Evolutionary conservation across 2,888 invertebrate species (phyloP), one percentile per base, ranked within the genome.

Genomic region (Chalcis sispes): DNA sequence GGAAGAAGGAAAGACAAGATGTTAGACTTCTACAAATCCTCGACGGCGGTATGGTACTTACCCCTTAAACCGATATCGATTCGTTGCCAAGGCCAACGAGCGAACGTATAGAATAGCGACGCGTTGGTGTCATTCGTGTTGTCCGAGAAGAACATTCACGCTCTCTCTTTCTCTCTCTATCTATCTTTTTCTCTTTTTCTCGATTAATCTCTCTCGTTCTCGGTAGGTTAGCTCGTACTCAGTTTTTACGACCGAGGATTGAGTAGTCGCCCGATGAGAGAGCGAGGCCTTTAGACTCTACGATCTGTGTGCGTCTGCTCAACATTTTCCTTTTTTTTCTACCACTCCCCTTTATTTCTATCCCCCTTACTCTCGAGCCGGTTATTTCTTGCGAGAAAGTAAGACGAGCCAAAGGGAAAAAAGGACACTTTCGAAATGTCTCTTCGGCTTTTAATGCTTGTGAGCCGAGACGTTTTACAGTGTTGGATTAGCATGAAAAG

Each of bases 11-110:
- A 25, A 10, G 40, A 13, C n/a, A 25, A 23, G 42, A 13, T 25
- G 61, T 27, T 25, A 36, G 40, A 40, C 20, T 18, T 13, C 64
- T 54, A 13, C 54, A 54, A 66, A 66, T 66, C 66, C 66, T 54
- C 56, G 40, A 15, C 50, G 50, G 36, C 23, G 20, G 32, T 20
- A n/a, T 8, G 54, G 7, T 5, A 36, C 10, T 36, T 18, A 5
- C 56, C 18, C 20, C 13, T n/a, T 23, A 36, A 58, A 40, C 40
- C 64, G 64, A 56, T 70, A 72, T 72, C 54, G 64, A 72, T 64
- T 72, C 56, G 46, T 32, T 48, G 32, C 64, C 64, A 72, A 72
- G 64, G 72, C 72, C 72, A 48, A 29, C 23, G 8, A 46, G 7
- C 25, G 40, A 13, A 27, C 27, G 27, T 23, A 25, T 52, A 52